Conservation (phyloP, 64 coral and sea anemone genomes). For the Actinia equina region DNA sequence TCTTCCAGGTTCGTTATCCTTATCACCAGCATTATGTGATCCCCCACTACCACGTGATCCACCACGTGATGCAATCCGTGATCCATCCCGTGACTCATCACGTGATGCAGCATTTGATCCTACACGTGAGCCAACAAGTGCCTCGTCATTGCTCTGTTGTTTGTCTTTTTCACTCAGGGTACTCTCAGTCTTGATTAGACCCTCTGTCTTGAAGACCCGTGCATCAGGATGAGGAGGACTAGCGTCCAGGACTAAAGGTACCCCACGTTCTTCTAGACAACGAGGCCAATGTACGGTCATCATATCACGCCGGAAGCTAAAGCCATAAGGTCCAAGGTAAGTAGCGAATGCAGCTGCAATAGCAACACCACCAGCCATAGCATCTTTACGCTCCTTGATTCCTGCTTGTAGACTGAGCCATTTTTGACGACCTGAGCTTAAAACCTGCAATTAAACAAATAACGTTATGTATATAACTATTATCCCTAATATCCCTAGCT, state of each 20-base stretch:
- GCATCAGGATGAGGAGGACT: constrained; percentile 39
- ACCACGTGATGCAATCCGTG: no score
- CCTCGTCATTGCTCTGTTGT: not conserved
- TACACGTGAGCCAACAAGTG: not conserved
- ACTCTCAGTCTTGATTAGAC: constrained; percentile 28
- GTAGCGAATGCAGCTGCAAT: constrained; percentile 92
- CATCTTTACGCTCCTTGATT: constrained; percentile 77
- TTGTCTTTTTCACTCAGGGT: not conserved
- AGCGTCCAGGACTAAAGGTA: constrained; percentile 66
- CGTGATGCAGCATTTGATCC: not conserved
- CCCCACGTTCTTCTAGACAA: constrained; percentile 89
- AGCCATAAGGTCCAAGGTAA: constrained; percentile 92
- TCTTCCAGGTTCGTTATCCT: not conserved
- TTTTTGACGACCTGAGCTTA: constrained; percentile 89
- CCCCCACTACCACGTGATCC: not conserved
- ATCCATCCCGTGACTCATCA: no score
- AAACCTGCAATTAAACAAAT: constrained; percentile 42
- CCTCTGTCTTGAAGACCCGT: constrained; percentile 38
- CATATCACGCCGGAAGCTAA: constrained; percentile 88
- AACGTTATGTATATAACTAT: no score
- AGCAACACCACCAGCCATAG: constrained; percentile 82
- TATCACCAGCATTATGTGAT: not conserved
- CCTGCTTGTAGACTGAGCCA: constrained; percentile 71
- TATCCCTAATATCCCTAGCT: no score
- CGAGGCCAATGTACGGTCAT: constrained; percentile 83